Evolutionary conservation across 2,797 vertebrate species (phyloP), one percentile per base, ranked within the genome.

Genomic region (Rhinichthys osculus): DNA sequence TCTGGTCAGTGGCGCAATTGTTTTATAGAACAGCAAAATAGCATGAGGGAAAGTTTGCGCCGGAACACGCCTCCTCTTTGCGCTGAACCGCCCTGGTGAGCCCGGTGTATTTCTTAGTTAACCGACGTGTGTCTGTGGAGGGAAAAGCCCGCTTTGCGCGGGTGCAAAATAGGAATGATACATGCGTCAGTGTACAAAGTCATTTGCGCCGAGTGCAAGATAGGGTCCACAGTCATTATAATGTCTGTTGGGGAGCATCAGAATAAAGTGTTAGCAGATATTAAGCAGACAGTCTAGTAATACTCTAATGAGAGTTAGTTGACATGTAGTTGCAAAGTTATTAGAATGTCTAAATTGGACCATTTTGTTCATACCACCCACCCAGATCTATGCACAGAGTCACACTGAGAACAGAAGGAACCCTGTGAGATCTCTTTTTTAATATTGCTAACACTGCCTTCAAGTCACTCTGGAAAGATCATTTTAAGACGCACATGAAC

Each of bases 371-470:
- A 33, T 17, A 8, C 14, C 64, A 33, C 64, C 30, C 16, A 66
- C 7, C 64, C 14, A 33, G 14, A 30, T 16, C 5, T 66, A 7
- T 17, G 62, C 17, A 9, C 2, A 7, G 47, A 54, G 50, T 77
- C 74, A 57, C 33, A n/a, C 50, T 13, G 14, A 23, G 50, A 76
- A 76, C 47, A 52, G 17, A 74, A 74, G 44, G 2, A 76, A 54
- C 10, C 0, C 47, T 35, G 23, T 0, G 57, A 44, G n/a, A 66
- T 33, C 27, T 50, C 27, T 57, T 73, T 50, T 72, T 40, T 71
- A 70, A 21, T 71, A 47, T 81, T 72, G 64, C 64, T 81, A 87
- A 85, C 64, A 71, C 78, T 81, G 78, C 78, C 78, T 81, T 80
- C 62, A 80, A 66, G 27, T 80, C 62, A 33, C 74, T 77, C 52